Conservation (phyloP, 2,113 vertebrate species). For the Ochotona princeps region DNA sequence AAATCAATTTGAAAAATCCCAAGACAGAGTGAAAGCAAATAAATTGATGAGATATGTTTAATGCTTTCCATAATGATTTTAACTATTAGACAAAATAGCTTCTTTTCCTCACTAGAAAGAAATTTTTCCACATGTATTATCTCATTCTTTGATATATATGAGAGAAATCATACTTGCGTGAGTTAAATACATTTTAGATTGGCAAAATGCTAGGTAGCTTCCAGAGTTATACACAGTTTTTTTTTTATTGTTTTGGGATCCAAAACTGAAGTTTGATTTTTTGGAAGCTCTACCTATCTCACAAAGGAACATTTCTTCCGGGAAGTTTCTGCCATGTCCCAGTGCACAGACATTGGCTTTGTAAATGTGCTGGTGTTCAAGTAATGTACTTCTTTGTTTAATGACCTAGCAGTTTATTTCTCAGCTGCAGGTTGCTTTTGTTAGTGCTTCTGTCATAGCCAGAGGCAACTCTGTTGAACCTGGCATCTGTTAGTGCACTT, state of each 20-base stretch:
- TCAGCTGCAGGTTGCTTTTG: conserved; percentile 55
- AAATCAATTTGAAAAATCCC: too few relatives aligned
- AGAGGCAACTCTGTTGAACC: conserved; percentile 57
- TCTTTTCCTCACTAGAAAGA: background rate
- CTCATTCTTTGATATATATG: background rate
- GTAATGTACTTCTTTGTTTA: conserved; percentile 29
- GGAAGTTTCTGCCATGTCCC: rapidly evolving
- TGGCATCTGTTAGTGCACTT: conserved; percentile 31
- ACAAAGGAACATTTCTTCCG: conserved; percentile 19
- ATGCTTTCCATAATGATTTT: background rate
- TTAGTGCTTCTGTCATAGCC: conserved; percentile 47
- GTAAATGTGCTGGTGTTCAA: background rate
- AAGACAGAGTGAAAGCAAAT: background rate
- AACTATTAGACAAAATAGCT: background rate
- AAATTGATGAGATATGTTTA: background rate
- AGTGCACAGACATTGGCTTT: conserved; percentile 26
- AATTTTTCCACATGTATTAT: background rate
- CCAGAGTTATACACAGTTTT: background rate
- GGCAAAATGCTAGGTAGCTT: background rate
- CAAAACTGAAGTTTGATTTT: conserved; percentile 51
- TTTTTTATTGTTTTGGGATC: background rate
- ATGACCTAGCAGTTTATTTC: conserved; percentile 64
- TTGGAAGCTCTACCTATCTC: background rate
- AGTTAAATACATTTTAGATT: background rate
- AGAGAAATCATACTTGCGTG: background rate